Percentiles rank a stretch among this genome's conserved stretches.
Conservation (phyloP, 1,140 invertebrate species). For the Lanistes nyassanus region DNA sequence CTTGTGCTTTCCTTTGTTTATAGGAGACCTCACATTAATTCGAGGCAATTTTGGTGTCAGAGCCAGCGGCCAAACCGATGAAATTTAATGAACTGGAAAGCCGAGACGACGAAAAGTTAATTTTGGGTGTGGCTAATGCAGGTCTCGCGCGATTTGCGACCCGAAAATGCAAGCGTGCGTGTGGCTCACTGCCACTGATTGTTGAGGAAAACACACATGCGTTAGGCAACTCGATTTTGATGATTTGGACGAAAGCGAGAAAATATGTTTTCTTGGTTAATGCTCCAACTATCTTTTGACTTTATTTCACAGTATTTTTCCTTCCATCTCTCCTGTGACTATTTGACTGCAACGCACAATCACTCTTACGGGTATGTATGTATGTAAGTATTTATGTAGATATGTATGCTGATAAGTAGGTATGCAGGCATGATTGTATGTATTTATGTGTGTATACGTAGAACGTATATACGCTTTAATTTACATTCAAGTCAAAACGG, state of each 20-base stretch:
- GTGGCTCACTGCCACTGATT: constrained; percentile 3
- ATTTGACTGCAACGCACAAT: neutral
- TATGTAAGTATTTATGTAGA: constrained; percentile 6
- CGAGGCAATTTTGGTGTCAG: constrained; percentile 21
- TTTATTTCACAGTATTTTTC: too few relatives aligned
- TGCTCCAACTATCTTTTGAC: too few relatives aligned
- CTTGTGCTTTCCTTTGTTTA: neutral
- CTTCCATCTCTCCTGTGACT: too few relatives aligned
- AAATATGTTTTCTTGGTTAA: too few relatives aligned
- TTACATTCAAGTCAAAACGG: too few relatives aligned
- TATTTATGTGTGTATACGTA: constrained; percentile 8
- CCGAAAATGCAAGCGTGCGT: constrained; percentile 7
- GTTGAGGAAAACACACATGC: neutral
- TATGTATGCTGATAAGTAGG: too few relatives aligned
- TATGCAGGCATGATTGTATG: constrained; percentile 1
- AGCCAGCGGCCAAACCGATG: constrained; percentile 10
- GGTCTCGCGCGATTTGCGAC: neutral
- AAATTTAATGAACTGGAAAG: constrained; percentile 26
- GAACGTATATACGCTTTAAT: too few relatives aligned
- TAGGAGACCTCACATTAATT: constrained; percentile 21
- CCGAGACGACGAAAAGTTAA: constrained; percentile 24
- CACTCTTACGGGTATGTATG: neutral
- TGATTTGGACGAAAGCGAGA: too few relatives aligned
- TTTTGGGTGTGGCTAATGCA: constrained; percentile 21
- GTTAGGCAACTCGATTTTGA: too few relatives aligned